Conservation (phyloP, 2,888 invertebrate genomes). For the Meteorus colon region DNA sequence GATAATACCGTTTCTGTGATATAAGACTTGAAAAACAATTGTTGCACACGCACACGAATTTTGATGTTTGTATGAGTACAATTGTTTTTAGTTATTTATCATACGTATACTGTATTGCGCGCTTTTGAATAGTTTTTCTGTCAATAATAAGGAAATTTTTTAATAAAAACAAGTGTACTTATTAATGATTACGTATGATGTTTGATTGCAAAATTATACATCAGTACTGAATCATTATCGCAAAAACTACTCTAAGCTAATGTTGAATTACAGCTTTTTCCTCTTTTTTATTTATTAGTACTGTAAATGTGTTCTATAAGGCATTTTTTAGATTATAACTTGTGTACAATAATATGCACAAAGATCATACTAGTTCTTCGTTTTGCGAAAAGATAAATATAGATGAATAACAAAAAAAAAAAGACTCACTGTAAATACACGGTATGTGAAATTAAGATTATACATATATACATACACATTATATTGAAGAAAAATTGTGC, state of each 20-base stretch:
- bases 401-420: background rate
- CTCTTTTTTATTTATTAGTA: background rate
- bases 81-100: conserved; percentile 20
- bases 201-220: background rate
- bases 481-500: background rate
- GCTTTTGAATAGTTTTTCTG: conserved; percentile 1
- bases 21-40: conserved; percentile 61
- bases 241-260: background rate
- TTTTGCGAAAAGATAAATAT: background rate
- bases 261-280: background rate
- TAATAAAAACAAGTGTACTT: conserved; percentile 6
- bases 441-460: background rate
- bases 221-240: background rate
- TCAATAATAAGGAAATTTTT: conserved; percentile 26
- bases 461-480: background rate
- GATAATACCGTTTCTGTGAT: conserved; percentile 71
- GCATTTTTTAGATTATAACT: background rate
- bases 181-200: background rate
- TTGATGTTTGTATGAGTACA: background rate
- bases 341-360: background rate
- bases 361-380: background rate
- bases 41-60: background rate
- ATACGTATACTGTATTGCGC: conserved; percentile 16
- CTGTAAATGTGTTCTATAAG: background rate
- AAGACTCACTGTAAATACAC: conserved; percentile 4